Evolutionary conservation across 2,113 vertebrate species (phyloP).

Genomic region (Narcine bancroftii): DNA sequence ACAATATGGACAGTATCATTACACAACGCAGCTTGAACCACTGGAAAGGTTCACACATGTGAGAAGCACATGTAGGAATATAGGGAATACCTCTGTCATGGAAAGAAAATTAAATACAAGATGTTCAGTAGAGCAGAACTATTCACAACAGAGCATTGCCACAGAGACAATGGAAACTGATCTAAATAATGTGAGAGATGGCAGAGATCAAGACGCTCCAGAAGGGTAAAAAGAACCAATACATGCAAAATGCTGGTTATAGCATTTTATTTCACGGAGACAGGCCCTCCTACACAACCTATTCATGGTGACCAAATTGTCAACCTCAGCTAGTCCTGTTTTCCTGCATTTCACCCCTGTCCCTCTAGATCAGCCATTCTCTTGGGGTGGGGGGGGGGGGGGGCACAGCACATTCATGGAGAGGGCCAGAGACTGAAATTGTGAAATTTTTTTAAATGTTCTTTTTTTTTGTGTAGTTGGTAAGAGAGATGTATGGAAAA

Average conservation of each 20-base stretch:
- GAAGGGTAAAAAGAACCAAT: not conserved
- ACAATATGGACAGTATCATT: not conserved
- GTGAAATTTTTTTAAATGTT: too few species aligned
- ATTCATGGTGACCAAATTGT: too few species aligned
- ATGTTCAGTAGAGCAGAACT: not conserved
- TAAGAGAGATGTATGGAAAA: too few species aligned
- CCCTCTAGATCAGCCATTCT: too few species aligned
- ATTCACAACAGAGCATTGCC: not conserved
- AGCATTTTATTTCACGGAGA: too few species aligned
- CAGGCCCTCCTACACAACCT: too few species aligned
- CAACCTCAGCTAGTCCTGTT: too few species aligned
- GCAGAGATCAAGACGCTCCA: not conserved
- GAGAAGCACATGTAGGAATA: not conserved
- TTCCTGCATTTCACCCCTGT: too few species aligned
- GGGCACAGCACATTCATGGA: too few species aligned
- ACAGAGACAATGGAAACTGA: not conserved
- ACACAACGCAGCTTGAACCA: not conserved
- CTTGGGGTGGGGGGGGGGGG: too few species aligned
- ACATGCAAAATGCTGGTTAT: not conserved
- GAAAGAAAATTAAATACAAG: not conserved
- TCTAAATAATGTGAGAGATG: not conserved
- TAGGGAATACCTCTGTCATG: not conserved
- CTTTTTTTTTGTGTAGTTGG: too few species aligned
- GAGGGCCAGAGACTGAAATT: too few species aligned
- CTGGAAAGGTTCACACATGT: not conserved